A percentile compares a stretch with the other conserved stretches of the same genome.
phyloP scores from a whole-genome alignment of 2,888 invertebrate species.

The Gymnoscelis rufifasciata region DNA sequence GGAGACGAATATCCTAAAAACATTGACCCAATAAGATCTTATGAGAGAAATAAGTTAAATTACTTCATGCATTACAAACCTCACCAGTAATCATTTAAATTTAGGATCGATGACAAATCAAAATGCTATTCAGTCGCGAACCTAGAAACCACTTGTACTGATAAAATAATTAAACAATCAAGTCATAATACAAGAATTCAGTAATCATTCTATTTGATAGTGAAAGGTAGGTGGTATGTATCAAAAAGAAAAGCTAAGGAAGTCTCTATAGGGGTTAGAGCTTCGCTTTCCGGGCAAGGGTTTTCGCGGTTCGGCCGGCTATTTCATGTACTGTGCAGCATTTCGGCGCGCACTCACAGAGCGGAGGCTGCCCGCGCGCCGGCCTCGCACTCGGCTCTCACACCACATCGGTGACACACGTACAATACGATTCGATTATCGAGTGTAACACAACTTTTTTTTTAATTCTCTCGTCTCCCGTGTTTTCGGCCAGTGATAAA shows the following conservation, averaged over 20 bases:
- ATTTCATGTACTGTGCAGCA: constrained; percentile 76
- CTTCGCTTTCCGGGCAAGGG: constrained; percentile 67
- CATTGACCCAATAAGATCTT: not conserved
- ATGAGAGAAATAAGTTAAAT: not conserved
- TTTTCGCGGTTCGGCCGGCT: constrained; percentile 76
- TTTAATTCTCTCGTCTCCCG: too few species aligned
- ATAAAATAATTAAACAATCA: constrained; percentile 24
- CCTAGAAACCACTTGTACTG: constrained; percentile 14
- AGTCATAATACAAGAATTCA: constrained; percentile 22
- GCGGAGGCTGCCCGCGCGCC: constrained; percentile 76
- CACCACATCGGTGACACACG: constrained; percentile 59
- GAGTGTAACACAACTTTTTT: constrained; percentile 38
- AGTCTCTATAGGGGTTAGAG: constrained; percentile 57
- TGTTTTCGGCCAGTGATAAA: constrained; percentile 52
- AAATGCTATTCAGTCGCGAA: constrained; percentile 1
- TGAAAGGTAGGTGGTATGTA: constrained; percentile 18
- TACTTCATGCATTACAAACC: not conserved
- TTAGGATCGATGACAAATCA: constrained; percentile 3
- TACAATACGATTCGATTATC: constrained; percentile 41
- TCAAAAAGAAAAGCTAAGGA: constrained; percentile 32
- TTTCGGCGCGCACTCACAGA: constrained; percentile 78
- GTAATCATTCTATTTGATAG: constrained; percentile 12
- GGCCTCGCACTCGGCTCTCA: constrained; percentile 64
- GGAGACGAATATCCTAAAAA: constrained; percentile 39
- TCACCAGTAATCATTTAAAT: constrained; percentile 4